These are phyloP conservation scores for Tenthredo amoena DNA, from an alignment of 2,888 invertebrate species.

Conservation along the genomic window DNA sequence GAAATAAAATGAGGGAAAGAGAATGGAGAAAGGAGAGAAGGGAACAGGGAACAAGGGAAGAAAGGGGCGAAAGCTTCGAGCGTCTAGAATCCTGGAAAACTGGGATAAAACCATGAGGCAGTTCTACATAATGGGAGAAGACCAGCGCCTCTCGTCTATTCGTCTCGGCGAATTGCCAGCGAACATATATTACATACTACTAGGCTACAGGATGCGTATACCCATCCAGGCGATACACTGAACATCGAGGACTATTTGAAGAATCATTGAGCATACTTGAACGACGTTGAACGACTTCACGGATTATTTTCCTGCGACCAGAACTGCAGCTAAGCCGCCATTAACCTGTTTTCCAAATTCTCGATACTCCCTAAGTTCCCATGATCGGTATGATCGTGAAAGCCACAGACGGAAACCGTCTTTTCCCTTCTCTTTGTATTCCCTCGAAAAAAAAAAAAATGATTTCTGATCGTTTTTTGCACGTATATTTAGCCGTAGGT, in stretches of 20 bases:
- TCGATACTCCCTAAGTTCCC: background rate
- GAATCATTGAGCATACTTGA: background rate
- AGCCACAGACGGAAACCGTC: too few species aligned
- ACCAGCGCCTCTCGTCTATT: constrained; percentile 19
- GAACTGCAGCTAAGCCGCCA: constrained; percentile 10
- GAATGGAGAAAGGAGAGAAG: background rate
- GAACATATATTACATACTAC: background rate
- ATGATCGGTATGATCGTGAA: too few species aligned
- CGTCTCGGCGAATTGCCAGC: constrained; percentile 45
- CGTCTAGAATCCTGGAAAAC: constrained; percentile 8
- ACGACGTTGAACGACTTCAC: background rate
- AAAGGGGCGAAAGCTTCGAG: background rate
- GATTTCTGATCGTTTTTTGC: background rate
- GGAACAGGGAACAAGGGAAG: background rate
- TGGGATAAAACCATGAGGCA: background rate
- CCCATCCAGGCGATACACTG: background rate
- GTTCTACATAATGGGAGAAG: background rate
- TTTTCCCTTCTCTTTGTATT: background rate
- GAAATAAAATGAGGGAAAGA: background rate
- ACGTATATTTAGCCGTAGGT: too few species aligned
- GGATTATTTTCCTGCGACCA: background rate
- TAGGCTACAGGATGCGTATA: background rate
- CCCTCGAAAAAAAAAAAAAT: background rate
- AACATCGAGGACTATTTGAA: background rate
- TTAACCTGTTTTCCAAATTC: constrained; percentile 24